Evolutionary conservation across 2,888 invertebrate genomes (phyloP).

Genomic region (Catocala fraxini): DNA sequence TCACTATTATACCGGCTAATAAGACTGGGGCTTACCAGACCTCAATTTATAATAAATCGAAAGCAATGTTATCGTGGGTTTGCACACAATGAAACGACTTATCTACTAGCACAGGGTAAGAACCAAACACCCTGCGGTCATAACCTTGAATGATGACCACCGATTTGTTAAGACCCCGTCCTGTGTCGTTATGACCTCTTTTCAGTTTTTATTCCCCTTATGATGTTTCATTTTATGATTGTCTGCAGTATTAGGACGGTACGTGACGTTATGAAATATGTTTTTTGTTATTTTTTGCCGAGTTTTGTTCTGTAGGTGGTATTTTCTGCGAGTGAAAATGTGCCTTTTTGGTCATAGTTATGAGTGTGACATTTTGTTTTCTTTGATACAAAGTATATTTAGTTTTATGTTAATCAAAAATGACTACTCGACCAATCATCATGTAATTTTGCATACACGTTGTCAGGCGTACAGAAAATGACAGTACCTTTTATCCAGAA

Average conservation of each 20-base stretch:
- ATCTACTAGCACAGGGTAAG: slow-evolving; percentile 71
- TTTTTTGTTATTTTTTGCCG: slow-evolving; percentile 12
- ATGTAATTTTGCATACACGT: too few species aligned
- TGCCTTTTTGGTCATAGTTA: background rate
- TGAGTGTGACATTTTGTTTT: background rate
- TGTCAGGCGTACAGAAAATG: too few species aligned
- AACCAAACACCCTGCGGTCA: slow-evolving; percentile 70
- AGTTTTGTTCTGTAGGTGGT: slow-evolving; percentile 19
- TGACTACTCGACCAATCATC: too few species aligned
- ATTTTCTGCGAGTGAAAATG: background rate
- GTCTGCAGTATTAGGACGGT: slow-evolving; percentile 73
- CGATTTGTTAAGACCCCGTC: slow-evolving; percentile 83
- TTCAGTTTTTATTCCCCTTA: slow-evolving; percentile 84
- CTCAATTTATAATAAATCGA: slow-evolving; percentile 81
- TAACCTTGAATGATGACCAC: slow-evolving; percentile 83
- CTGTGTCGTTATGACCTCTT: slow-evolving; percentile 79
- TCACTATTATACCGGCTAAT: slow-evolving; percentile 66
- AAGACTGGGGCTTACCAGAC: slow-evolving; percentile 65
- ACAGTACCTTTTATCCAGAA: too few species aligned
- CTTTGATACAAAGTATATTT: too few species aligned
- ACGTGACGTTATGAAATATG: slow-evolving; percentile 72
- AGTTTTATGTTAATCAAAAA: too few species aligned
- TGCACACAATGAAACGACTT: slow-evolving; percentile 80
- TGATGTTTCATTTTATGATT: slow-evolving; percentile 86
- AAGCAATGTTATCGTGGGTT: slow-evolving; percentile 70